phyloP scores from a whole-genome alignment of 1,140 invertebrate species.

The Drosophila jambulina region DNA sequence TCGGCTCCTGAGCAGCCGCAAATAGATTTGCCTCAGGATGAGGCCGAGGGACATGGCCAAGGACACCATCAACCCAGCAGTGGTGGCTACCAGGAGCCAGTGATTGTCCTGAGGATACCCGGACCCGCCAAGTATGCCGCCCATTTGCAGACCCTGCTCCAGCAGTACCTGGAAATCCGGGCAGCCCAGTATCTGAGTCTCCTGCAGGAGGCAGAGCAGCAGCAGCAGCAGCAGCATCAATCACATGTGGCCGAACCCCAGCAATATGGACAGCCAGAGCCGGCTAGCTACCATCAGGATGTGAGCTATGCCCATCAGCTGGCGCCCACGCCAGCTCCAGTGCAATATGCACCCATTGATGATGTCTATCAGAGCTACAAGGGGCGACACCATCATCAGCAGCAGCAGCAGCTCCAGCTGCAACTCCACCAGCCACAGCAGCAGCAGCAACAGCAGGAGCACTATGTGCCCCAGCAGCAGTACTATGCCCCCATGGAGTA shows the following conservation, averaged over 20 bases:
- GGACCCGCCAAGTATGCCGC: conserved; percentile 83
- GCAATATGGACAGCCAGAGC: conserved; percentile 43
- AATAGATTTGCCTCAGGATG: conserved; percentile 72
- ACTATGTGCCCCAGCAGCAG: conserved; percentile 57
- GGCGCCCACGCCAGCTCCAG: conserved; percentile 55
- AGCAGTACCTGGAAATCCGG: conserved; percentile 83
- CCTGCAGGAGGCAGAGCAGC: conserved; percentile 74
- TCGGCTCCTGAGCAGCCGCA: conserved; percentile 61
- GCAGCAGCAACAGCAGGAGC: conserved; percentile 36
- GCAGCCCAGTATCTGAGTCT: conserved; percentile 79
- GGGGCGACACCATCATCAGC: conserved; percentile 63
- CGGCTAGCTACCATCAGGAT: conserved; percentile 61
- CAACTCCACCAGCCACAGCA: conserved; percentile 47
- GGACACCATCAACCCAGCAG: conserved; percentile 7
- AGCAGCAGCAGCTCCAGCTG: conserved; percentile 50
- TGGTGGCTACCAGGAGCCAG: conserved; percentile 72
- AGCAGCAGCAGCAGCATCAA: conserved; percentile 63
- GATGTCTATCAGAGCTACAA: conserved; percentile 81
- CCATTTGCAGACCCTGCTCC: conserved; percentile 79
- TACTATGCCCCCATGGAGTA: conserved; percentile 53
- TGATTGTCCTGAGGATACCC: conserved; percentile 81
- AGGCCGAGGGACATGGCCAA: not conserved
- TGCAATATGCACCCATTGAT: conserved; percentile 74
- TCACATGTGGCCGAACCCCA: conserved; percentile 23
- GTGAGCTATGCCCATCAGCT: conserved; percentile 68